Conservation (phyloP, 2,888 invertebrate genomes). For the Aleiodes testaceus region DNA sequence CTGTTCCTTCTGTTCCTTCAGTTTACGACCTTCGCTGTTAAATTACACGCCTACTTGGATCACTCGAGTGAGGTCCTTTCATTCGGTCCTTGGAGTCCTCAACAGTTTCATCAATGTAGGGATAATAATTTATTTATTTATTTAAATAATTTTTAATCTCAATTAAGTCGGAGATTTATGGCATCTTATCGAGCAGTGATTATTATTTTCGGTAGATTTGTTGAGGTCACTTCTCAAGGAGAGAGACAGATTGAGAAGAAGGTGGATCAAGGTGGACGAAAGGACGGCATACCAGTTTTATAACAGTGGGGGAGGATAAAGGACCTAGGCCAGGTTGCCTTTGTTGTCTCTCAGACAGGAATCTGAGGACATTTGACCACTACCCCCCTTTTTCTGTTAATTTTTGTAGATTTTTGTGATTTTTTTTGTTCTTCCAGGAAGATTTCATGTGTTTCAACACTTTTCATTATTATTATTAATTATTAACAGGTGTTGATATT, state of each 20-base stretch:
- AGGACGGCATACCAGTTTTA: slow-evolving; percentile 30
- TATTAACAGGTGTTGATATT: not conserved
- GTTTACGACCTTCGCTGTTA: slow-evolving; percentile 27
- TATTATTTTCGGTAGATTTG: not conserved
- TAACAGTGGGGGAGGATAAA: not conserved
- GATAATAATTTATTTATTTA: not conserved
- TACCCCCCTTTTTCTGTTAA: not conserved
- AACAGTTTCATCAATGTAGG: slow-evolving; percentile 61
- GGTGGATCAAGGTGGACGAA: slow-evolving; percentile 14
- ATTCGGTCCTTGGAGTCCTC: slow-evolving; percentile 63
- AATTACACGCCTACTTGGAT: slow-evolving; percentile 38
- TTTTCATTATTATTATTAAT: too few species aligned
- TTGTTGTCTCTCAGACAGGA: slow-evolving; percentile 28
- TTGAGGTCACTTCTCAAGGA: not conserved
- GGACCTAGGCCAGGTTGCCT: slow-evolving; percentile 14
- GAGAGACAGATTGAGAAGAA: not conserved
- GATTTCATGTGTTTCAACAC: too few species aligned
- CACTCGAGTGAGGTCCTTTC: slow-evolving; percentile 13
- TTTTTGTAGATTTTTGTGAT: not conserved
- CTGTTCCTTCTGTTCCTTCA: slow-evolving; percentile 25
- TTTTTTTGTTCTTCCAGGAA: too few species aligned
- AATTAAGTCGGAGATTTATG: not conserved
- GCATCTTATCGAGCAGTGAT: not conserved
- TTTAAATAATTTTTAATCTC: not conserved
- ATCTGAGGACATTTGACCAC: slow-evolving; percentile 15